Base-by-base conservation (phyloP, 2,113 vertebrate genomes). In the Petroica traversi region DNA sequence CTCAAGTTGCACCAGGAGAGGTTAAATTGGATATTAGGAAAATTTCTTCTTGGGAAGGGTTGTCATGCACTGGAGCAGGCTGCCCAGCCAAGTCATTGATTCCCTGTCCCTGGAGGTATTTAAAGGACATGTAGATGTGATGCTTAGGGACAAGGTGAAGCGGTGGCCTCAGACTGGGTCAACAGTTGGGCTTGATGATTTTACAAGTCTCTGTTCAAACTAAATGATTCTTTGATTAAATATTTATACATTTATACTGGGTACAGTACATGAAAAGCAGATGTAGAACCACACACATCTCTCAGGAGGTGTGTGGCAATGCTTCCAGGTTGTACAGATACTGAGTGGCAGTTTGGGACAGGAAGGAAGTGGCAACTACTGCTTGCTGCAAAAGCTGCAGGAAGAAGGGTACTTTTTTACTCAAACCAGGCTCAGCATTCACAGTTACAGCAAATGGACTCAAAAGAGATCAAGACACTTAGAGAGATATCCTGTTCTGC, bases 311-410 rank as follows among this genome's bases (percentile, higher is more conserved):
- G 36, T 71, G 82, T 95, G 85, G 93, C 90, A 96, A 93, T 3
- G 19, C n/a, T 88, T 52, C 73, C 52, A 89, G 2, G 4, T 79
- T 77, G 51, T 57, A 38, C 9, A 6, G 4, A 29, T 51, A 61
- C 48, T 6, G 11, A 17, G 41, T 63, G 72, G 40, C 82, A 81
- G 75, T 90, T 94, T 59, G 78, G 61, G 72, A 57, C 82, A 88
- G 94, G 95, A 93, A 96, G 96, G 93, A 97, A 94, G 87, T 88
- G 90, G 75, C 64, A 85, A 61, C 36, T 54, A n/a, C 14, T 14
- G 25, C 63, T 89, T 9, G 6, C 63, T 80, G 64, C 88, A 83
- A 95, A 90, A 83, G 16, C 43, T 88, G 63, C 48, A 52, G 24
- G 33, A 75, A 54, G 52, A 64, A 43, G 52, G 19, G 15, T 59